phyloP scores from a whole-genome alignment of 2,888 invertebrate genomes.

The Tolmerus cingulatus region DNA sequence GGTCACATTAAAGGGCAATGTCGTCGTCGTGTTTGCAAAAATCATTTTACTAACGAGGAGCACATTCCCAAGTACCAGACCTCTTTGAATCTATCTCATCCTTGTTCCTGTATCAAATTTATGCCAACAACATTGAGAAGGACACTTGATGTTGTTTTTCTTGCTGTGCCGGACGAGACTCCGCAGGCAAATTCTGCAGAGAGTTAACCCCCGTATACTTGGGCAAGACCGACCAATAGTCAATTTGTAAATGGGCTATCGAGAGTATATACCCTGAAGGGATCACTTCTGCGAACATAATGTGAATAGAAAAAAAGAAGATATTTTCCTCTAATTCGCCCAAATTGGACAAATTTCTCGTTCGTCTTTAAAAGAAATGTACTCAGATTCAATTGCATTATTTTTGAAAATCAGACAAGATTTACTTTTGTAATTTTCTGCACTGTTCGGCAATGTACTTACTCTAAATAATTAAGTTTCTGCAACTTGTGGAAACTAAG shows the following conservation, averaged over 20 bases:
- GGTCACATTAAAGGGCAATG: conserved; percentile 27
- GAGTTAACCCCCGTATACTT: background rate
- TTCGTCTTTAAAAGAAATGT: background rate
- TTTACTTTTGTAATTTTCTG: too few relatives aligned
- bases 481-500: too few relatives aligned
- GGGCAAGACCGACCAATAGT: background rate
- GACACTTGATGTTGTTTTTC: conserved; percentile 30
- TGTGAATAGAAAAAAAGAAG: background rate
- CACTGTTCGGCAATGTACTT: too few relatives aligned
- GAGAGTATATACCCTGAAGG: background rate
- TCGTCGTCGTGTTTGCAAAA: conserved; percentile 10
- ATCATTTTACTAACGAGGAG: conserved; percentile 30
- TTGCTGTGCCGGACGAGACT: background rate
- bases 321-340: background rate
- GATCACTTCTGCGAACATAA: background rate
- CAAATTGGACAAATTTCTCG: background rate
- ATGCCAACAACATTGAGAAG: conserved; percentile 32
- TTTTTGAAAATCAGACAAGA: background rate
- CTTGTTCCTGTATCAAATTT: conserved; percentile 30
- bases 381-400: background rate
- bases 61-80: background rate
- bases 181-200: background rate
- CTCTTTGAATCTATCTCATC: conserved; percentile 25
- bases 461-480: too few relatives aligned
- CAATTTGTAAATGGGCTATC: background rate